Percentiles rank a stretch among this genome's conserved stretches.
phyloP scores from a whole-genome alignment of 2,797 vertebrate species.

The Myotis pilosus region DNA sequence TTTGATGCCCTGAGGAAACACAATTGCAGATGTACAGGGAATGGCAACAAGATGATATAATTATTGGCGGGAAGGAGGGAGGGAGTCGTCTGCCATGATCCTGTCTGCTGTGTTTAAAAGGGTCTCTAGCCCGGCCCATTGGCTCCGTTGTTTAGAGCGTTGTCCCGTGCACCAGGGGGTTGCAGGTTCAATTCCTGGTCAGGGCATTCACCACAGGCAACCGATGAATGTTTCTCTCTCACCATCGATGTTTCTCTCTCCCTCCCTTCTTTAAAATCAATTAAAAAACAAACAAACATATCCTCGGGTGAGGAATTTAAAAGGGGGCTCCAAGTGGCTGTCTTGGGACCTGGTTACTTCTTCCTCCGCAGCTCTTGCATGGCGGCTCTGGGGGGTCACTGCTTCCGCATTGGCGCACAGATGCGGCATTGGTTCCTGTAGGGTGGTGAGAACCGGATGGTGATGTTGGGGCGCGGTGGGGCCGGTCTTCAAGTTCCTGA shows the following conservation, averaged over 20 bases:
- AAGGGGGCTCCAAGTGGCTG: background rate
- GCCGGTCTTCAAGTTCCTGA: background rate
- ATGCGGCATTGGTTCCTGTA: accelerated
- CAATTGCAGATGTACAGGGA: background rate
- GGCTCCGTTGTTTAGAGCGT: background rate
- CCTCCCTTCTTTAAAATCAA: background rate
- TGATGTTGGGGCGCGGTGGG: accelerated
- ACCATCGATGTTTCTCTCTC: background rate
- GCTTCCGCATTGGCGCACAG: too few species aligned
- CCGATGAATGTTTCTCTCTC: background rate
- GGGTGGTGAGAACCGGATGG: background rate
- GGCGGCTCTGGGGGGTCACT: background rate
- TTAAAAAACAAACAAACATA: too few species aligned
- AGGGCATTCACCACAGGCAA: background rate
- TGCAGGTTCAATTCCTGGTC: background rate
- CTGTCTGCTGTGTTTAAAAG: background rate
- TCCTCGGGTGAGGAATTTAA: background rate
- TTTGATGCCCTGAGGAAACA: background rate
- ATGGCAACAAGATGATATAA: background rate
- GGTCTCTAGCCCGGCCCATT: background rate
- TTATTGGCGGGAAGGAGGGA: accelerated
- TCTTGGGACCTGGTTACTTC: background rate
- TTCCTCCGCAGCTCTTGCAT: background rate
- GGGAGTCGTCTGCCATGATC: background rate
- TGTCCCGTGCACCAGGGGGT: background rate